A percentile compares a stretch with the other conserved stretches of the same genome.
Conservation (phyloP, 2,888 invertebrate genomes). For the Acleris sparsana region DNA sequence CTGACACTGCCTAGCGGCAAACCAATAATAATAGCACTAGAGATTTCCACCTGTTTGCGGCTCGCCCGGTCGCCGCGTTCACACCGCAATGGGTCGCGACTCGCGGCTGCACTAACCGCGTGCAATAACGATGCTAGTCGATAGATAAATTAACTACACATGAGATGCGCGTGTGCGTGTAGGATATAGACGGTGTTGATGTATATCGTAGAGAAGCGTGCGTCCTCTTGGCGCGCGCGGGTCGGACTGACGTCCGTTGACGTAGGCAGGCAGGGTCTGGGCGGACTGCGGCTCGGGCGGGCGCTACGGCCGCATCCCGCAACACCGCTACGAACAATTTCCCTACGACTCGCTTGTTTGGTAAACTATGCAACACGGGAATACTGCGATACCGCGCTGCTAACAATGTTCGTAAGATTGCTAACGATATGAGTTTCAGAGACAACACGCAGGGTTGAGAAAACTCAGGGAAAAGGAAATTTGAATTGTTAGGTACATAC, state of each 20-base stretch:
- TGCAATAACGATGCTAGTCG: constrained; percentile 22
- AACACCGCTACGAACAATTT: constrained; percentile 29
- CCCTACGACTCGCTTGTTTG: constrained; percentile 28
- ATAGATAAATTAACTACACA: constrained; percentile 20
- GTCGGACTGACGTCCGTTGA: constrained; percentile 71
- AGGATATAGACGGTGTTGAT: too few relatives aligned
- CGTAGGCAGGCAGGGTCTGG: constrained; percentile 50
- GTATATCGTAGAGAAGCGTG: constrained; percentile 43
- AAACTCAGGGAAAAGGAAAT: too few relatives aligned
- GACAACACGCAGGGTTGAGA: not conserved
- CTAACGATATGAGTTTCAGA: too few relatives aligned
- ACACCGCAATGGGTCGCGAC: constrained; percentile 20
- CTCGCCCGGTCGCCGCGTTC: constrained; percentile 18
- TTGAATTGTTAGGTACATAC: too few relatives aligned
- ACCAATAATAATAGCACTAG: constrained; percentile 26
- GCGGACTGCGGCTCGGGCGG: constrained; percentile 52
- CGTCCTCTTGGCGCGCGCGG: constrained; percentile 51
- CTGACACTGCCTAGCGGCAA: constrained; percentile 27
- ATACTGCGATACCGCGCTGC: not conserved
- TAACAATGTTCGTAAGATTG: too few relatives aligned
- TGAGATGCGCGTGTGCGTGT: constrained; percentile 36
- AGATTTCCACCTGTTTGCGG: constrained; percentile 30
- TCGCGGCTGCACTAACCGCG: constrained; percentile 19
- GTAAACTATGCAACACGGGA: constrained; percentile 15
- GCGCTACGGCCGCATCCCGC: constrained; percentile 45